Conservation (phyloP, 2,797 vertebrate genomes). For the Okamejei kenojei region DNA sequence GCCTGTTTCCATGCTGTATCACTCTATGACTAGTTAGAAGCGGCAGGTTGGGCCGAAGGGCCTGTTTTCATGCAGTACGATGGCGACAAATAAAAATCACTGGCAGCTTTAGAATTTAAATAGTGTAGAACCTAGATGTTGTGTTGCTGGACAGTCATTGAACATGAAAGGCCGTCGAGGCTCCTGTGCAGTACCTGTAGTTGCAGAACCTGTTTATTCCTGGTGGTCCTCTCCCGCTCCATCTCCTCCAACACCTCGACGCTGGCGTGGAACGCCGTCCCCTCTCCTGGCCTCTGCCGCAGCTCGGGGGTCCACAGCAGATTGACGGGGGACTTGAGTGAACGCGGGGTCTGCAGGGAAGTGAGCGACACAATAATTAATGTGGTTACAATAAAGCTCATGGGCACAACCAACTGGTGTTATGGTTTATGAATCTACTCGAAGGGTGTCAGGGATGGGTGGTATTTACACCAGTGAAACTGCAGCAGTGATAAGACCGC, state of each 20-base stretch:
- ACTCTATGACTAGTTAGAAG: too few relatives aligned
- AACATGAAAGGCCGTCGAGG: background rate
- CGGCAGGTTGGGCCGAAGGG: too few relatives aligned
- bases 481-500: background rate
- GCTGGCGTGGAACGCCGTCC: constrained; percentile 71
- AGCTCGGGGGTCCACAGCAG: constrained; percentile 70
- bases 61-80: too few relatives aligned
- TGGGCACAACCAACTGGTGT: background rate
- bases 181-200: constrained; percentile 66
- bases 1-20: too few relatives aligned
- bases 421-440: too few relatives aligned
- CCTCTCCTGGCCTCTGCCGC: constrained; percentile 75
- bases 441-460: background rate
- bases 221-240: constrained; percentile 72
- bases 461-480: background rate
- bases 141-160: too few relatives aligned
- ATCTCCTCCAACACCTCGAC: constrained; percentile 78
- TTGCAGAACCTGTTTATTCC: constrained; percentile 81
- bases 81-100: too few relatives aligned
- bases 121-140: too few relatives aligned
- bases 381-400: background rate
- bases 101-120: too few relatives aligned
- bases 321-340: constrained; percentile 64
- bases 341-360: constrained; percentile 65
- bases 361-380: background rate